Base-by-base conservation (phyloP, 2,888 invertebrate genomes). In the Thyatira batis region DNA sequence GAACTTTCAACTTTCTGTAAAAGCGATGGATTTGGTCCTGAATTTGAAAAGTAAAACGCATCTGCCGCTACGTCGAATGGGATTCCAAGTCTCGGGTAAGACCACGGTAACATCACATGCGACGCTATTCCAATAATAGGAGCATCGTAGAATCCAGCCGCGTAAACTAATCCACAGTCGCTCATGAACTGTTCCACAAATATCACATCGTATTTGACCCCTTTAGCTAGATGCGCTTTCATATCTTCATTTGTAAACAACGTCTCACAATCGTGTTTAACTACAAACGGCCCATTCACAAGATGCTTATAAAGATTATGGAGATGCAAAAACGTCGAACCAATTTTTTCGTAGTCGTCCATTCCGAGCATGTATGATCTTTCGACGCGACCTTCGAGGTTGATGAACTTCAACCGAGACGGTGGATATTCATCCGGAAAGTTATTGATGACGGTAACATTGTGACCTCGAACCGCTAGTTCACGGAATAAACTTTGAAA, bases 381-480 rank as follows among this genome's bases (percentile, higher is more conserved):
- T 17, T 17, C 13, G 9, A 1, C 8, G 39, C n/a, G 30, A 11
- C 79, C 69, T 13, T 71, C 60, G 30, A 94, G 67, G 53, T 92
- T 80, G 20, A 95, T 80, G 60, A 94, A 93, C 46, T 87, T 89
- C 65, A 94, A 93, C 69, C 93, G 93, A 6, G 79, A 65, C 11
- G 86, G 56, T 0, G 87, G 80, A 33, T 84, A 70, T 9, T 81
- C 73, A 51, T 86, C 82, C 0, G 94, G 93, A 61, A 93, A 95
- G 70, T 93, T 92, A 10, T 94, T 94, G 6, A 95, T 84, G 9
- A 95, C 94, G 0, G 94, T 94, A 0, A 95, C 80, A 6, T 93
- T 84, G 63, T 95, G 95, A 0, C 95, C 95, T 9, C 91, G 87
- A 13, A 73, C 70, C 0, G 93, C 93, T 46, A 95, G 73, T 57